Evolutionary conservation across 1,140 invertebrate species (phyloP), one percentile per base, ranked within the genome.

Genomic region (Phymastichus coffea): DNA sequence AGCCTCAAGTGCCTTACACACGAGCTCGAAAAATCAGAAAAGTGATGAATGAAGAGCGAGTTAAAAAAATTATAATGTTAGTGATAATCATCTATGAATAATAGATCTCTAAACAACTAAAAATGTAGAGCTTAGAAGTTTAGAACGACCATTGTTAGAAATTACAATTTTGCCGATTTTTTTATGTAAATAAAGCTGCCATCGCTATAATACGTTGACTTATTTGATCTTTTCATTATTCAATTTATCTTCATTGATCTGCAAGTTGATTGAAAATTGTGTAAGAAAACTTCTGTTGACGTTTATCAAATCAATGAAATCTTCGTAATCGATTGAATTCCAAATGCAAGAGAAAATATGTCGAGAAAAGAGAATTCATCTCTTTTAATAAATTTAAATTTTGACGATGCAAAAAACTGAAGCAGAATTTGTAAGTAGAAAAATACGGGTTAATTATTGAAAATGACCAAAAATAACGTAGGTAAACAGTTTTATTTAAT

Each of bases 181-280:
- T 55, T 40, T 38, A 55, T 56, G 71, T 76, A 76, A 71, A 75
- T 75, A 76, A 73, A 76, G 63, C 63, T 71, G 72, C 72, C 69
- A 74, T 72, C 52, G 63, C 62, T 58, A 65, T 68, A 64, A 70
- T 33, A 57, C 63, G 55, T 66, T 68, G 53, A 55, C 67, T 54
- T 60, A 71, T 53, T 67, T 19, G 60, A 52, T 35, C 14, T 60
- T 53, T 22, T 53, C 55, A 60, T 59, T n/a, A 8, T 40, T n/a
- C 17, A 40, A n/a, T 40, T 17, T 17, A 40, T 17, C n/a, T 40
- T 40, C n/a, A n/a, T 12, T 40, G n/a, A 33, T 12, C 12, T 33
- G 28, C 6, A 33, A 33, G 12, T 33, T 33, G 12, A 33, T 33
- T 33, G 8, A 40, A n/a, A n/a, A n/a, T n/a, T n/a, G n/a, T n/a